These are phyloP conservation scores for Pseudomyrmex cubaensis DNA, from an alignment of 1,140 invertebrate genomes.

Conservation along the genomic window DNA sequence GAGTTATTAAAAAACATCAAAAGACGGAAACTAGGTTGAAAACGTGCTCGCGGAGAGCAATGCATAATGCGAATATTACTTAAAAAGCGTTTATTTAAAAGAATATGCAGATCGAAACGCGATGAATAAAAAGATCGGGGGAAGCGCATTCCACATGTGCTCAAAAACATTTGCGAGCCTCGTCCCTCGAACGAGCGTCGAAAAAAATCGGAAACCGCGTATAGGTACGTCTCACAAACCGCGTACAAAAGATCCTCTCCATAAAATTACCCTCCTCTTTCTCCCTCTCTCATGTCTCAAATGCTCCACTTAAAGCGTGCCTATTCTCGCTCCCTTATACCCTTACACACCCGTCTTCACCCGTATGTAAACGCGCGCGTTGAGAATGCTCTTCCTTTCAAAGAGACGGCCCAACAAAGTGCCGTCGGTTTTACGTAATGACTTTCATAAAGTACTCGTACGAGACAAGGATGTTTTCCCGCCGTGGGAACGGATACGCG, in stretches of 20 bases:
- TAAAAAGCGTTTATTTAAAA: slow-evolving; percentile 13
- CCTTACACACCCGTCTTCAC: background rate
- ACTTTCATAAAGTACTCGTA: slow-evolving; percentile 37
- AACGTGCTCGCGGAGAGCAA: background rate
- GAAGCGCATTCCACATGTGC: background rate
- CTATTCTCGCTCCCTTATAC: background rate
- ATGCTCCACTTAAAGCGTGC: slow-evolving; percentile 4
- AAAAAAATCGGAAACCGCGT: background rate
- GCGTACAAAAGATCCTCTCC: slow-evolving; percentile 13
- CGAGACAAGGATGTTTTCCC: background rate
- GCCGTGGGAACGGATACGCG: background rate
- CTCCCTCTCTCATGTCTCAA: background rate
- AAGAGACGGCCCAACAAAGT: slow-evolving; percentile 24
- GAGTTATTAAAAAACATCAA: slow-evolving; percentile 18
- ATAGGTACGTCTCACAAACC: background rate
- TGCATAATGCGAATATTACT: slow-evolving; percentile 28
- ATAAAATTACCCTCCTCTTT: slow-evolving; percentile 26
- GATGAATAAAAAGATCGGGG: too few relatives aligned
- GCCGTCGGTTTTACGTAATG: slow-evolving; percentile 27
- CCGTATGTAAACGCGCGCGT: slow-evolving; percentile 12
- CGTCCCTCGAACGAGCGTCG: background rate
- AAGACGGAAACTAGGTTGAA: background rate
- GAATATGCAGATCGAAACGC: slow-evolving; percentile 29
- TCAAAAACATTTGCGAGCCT: background rate
- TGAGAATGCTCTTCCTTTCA: slow-evolving; percentile 14